Evolutionary conservation across 2,888 invertebrate genomes (phyloP).

Genomic region (Hetaerina titia): DNA sequence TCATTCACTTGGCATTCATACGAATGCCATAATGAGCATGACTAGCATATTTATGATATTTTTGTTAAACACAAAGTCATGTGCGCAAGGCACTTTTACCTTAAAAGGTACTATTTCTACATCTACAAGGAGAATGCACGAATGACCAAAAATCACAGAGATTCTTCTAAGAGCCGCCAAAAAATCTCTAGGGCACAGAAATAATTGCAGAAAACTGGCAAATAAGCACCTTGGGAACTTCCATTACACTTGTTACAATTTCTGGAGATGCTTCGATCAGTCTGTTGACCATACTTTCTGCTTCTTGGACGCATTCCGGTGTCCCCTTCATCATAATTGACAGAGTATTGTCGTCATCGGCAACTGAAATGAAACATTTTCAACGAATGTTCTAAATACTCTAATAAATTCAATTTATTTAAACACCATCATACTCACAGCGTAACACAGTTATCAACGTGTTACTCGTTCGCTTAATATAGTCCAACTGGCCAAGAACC

Average conservation of each 20-base stretch:
- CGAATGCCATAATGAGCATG: too few relatives aligned
- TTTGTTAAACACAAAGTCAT: too few relatives aligned
- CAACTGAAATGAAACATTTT: not conserved
- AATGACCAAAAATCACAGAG: too few relatives aligned
- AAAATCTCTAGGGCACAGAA: not conserved
- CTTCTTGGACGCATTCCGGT: not conserved
- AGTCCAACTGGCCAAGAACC: constrained; percentile 25
- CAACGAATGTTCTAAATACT: not conserved
- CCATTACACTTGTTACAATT: constrained; percentile 16
- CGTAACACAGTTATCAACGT: not conserved
- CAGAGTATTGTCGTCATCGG: constrained; percentile 21
- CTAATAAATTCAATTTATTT: not conserved
- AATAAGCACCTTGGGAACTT: not conserved
- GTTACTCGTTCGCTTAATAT: not conserved
- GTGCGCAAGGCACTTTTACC: too few relatives aligned
- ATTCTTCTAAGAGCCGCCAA: too few relatives aligned
- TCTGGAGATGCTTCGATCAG: constrained; percentile 9
- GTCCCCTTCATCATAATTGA: constrained; percentile 12
- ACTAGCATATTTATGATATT: too few relatives aligned
- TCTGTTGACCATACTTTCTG: constrained; percentile 1
- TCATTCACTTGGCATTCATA: too few relatives aligned
- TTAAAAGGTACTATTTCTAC: too few relatives aligned
- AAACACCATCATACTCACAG: not conserved
- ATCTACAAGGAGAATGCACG: too few relatives aligned
- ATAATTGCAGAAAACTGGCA: not conserved